Base-by-base conservation (phyloP, 2,113 vertebrate genomes). In the Ameiurus melas region DNA sequence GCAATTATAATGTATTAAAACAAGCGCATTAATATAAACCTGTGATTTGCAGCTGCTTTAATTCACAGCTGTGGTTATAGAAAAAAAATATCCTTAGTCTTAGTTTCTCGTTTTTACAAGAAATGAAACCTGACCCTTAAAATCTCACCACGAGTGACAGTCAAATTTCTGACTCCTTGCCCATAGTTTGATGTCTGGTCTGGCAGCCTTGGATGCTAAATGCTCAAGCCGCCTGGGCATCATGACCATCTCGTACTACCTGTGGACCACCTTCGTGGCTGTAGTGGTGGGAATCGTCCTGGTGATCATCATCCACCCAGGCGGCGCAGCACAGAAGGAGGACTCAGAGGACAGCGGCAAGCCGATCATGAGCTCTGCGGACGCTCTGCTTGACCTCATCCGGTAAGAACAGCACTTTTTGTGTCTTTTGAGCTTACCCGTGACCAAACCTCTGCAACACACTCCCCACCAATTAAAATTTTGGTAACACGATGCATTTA, bases 251-350 rank as follows among this genome's bases (percentile, higher is more conserved):
- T 98, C 98, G 1, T 99, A 99, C 94, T 99, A 99, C 94, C 95
- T 99, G 89, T 99, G 98, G 98, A 99, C 98, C 92, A 99, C 98
- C 7, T 99, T 99, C 83, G 94, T 99, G 86, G 98, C 98, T 0
- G 98, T 99, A 66, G 91, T 99, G 16, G 98, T 99, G 94, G 98
- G 98, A 82, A 99, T 99, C 87, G 87, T 98, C 94, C 97, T 99
- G 97, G 98, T 99, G 8, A 97, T 97, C 92, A 95, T 97, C 92
- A 99, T 99, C 93, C 98, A 99, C 90, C 98, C 98, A 0, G 98
- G 98, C 0, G 97, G 98, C 16, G 97, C 97, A 0, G 98, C 98
- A 33, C 97, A 99, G 95, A 99, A 99, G 91, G 98, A 99, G 92
- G 96, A 91, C 55, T 96, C 96, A 0, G 97, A 96, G 57, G 97